Evolutionary conservation across 2,888 invertebrate genomes (phyloP), one percentile per base, ranked within the genome.

Genomic region (Chrysotoxum bicinctum): DNA sequence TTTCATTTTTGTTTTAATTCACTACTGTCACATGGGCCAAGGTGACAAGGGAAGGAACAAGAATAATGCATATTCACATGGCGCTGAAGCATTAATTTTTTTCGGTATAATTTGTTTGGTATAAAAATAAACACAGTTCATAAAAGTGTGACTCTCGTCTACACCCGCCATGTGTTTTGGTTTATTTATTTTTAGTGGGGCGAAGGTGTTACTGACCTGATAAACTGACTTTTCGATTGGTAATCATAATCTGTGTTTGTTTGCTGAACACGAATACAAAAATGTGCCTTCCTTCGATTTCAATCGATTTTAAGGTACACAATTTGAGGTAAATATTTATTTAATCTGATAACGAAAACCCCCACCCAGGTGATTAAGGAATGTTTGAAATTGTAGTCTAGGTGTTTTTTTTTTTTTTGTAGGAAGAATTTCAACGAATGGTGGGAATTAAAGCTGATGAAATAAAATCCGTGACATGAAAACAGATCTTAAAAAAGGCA

Each of bases 41-140:
- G 45, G 32, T 30, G 45, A 45, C 45, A 64, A 8, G 19, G 45
- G 64, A n/a, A n/a, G 30, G 64, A 64, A 30, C 64, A 14, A 64
- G 6, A 45, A 64, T 30, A 64, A 64, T 19, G 8, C 45, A 30
- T 32, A 56, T 32, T 64, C 45, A 64, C 30, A 64, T 30, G 45
- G 64, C 45, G 19, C 10, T 1, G 9, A 23, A 26, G 74, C 54
- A 68, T 68, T 79, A 58, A 52, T 60, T 58, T 73, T 74, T 64
- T 60, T 40, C 32, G 72, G 43, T 60, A 73, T 76, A n/a, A n/a
- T n/a, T n/a, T n/a, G n/a, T n/a, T n/a, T n/a, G n/a, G n/a, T n/a
- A 60, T 43, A 66, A 60, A 77, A 72, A 14, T 37, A 6, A 40
- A n/a, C 1, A 37, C 9, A 40, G 23, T 23, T 60, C 10, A 26